Conservation (phyloP, 2,888 invertebrate genomes). For the Uloborus plumipes region DNA sequence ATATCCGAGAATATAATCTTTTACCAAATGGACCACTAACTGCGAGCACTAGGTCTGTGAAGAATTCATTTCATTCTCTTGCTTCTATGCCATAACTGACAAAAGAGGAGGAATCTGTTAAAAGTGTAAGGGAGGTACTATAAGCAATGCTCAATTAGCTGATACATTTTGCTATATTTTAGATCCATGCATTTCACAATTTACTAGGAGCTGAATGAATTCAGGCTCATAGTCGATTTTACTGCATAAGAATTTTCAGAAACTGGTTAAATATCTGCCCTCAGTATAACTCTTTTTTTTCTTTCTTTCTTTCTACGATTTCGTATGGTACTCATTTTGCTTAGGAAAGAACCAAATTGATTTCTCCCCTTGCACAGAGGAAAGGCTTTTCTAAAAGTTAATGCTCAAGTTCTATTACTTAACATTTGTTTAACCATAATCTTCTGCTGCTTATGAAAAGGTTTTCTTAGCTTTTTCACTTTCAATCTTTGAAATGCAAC, state of each 20-base stretch:
- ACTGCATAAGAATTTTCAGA: background rate
- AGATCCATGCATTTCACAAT: background rate
- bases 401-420: background rate
- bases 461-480: background rate
- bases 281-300: background rate
- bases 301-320: too few species aligned
- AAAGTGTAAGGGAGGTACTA: too few species aligned
- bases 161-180: background rate
- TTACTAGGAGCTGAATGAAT: background rate
- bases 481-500: background rate
- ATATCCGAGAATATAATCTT: too few species aligned
- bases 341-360: background rate
- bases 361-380: background rate
- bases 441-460: constrained; percentile 1
- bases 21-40: too few species aligned
- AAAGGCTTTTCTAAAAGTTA: background rate
- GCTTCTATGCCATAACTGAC: too few species aligned
- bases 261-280: background rate
- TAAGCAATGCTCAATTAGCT: too few species aligned
- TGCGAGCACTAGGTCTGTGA: too few species aligned
- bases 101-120: too few species aligned
- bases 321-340: background rate
- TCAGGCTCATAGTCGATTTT: background rate
- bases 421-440: background rate
- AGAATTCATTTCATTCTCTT: too few species aligned